These are phyloP conservation scores for Crocallis elinguaria DNA, from an alignment of 2,888 invertebrate species.

Conservation along the genomic window DNA sequence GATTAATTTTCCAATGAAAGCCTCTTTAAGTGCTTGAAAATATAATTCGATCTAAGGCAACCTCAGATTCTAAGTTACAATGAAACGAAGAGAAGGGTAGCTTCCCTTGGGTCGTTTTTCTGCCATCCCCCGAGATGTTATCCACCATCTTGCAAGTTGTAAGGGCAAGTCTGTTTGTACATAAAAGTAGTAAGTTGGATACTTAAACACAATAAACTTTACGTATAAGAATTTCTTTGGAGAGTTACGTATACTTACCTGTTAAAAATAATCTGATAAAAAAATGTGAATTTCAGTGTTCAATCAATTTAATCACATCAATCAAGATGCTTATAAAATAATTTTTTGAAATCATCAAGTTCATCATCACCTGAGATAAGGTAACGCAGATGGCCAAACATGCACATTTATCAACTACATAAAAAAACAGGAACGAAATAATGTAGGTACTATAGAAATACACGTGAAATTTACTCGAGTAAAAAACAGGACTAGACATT, in stretches of 20 bases:
- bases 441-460: too few species aligned
- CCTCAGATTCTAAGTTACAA: slow-evolving; percentile 22
- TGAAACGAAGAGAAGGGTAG: slow-evolving; percentile 23
- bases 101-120: slow-evolving; percentile 26
- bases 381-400: too few species aligned
- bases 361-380: too few species aligned
- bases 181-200: slow-evolving; percentile 12
- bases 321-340: too few species aligned
- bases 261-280: too few species aligned
- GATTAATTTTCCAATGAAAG: not conserved
- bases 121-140: slow-evolving; percentile 20
- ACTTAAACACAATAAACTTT: not conserved
- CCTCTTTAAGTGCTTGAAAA: slow-evolving; percentile 6
- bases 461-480: too few species aligned
- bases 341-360: too few species aligned
- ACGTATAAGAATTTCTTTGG: not conserved
- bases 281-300: too few species aligned
- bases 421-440: too few species aligned
- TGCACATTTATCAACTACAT: too few species aligned
- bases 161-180: slow-evolving; percentile 15
- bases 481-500: too few species aligned
- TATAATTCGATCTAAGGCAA: slow-evolving; percentile 8
- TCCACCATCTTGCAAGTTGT: slow-evolving; percentile 25
- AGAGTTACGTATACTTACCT: not conserved
- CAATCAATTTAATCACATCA: too few species aligned